These are phyloP conservation scores for Julus scanicus DNA, from an alignment of 2,888 invertebrate species.

Conservation along the genomic window DNA sequence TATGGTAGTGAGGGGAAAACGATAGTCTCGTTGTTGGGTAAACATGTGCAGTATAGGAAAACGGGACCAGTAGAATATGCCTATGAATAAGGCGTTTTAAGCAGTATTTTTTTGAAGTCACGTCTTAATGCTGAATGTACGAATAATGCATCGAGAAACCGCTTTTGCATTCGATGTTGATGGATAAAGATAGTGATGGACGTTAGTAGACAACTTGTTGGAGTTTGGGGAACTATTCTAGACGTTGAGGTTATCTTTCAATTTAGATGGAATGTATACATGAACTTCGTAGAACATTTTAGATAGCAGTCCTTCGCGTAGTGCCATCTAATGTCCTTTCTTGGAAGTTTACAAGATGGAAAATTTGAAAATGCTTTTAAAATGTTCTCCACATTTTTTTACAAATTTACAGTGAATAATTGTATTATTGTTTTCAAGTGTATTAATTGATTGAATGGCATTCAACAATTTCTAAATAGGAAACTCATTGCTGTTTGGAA, in stretches of 20 bases:
- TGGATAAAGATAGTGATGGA: not conserved
- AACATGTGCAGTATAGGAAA: not conserved
- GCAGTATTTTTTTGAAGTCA: not conserved
- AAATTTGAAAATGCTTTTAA: too few species aligned
- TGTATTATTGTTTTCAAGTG: too few species aligned
- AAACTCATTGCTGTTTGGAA: too few species aligned
- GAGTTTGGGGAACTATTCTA: not conserved
- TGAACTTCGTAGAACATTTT: too few species aligned
- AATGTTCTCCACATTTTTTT: too few species aligned
- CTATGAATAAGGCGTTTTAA: slow-evolving; percentile 5
- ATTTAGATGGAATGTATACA: not conserved
- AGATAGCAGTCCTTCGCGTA: too few species aligned
- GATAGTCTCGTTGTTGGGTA: not conserved
- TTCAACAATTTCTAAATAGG: too few species aligned
- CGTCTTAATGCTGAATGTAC: not conserved
- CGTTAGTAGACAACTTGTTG: not conserved
- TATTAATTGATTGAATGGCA: too few species aligned
- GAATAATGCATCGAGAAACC: not conserved
- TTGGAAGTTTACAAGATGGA: too few species aligned
- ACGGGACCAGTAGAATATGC: not conserved
- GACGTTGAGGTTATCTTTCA: not conserved
- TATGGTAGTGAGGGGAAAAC: not conserved
- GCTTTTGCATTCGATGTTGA: not conserved
- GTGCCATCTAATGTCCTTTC: too few species aligned
- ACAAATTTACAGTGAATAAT: too few species aligned